phyloP scores from a whole-genome alignment of 2,888 invertebrate genomes.

The Tethea ocularis region DNA sequence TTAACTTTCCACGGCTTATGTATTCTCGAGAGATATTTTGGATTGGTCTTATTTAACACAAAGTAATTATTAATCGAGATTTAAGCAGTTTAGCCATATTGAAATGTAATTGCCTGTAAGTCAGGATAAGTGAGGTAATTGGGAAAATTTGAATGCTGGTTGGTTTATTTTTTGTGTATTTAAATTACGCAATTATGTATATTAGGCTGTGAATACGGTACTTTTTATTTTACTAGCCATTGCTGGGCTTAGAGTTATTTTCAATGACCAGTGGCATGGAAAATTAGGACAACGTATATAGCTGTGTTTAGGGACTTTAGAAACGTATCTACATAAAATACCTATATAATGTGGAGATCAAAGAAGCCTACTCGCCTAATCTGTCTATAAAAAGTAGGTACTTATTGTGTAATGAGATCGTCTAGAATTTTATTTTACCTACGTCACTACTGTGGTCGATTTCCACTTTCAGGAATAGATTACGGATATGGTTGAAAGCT shows the following conservation, averaged over 20 bases:
- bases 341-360: too few relatives aligned
- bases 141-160: neutral
- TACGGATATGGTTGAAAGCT: too few relatives aligned
- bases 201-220: constrained; percentile 1
- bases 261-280: neutral
- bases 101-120: neutral
- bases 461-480: too few relatives aligned
- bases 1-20: constrained; percentile 58
- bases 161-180: neutral
- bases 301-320: neutral
- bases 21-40: constrained; percentile 41
- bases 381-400: too few relatives aligned
- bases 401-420: too few relatives aligned
- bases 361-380: too few relatives aligned
- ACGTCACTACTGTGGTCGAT: too few relatives aligned
- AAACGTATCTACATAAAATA: neutral
- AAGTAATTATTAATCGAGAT: constrained; percentile 40
- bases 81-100: constrained; percentile 22
- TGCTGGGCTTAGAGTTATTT: neutral
- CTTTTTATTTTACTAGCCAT: neutral
- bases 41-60: constrained; percentile 31
- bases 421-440: too few relatives aligned
- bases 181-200: constrained; percentile 1
- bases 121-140: neutral
- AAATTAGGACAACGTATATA: neutral